Conservation (phyloP, 2,797 vertebrate genomes). For the Pseudopleuronectes americanus region DNA sequence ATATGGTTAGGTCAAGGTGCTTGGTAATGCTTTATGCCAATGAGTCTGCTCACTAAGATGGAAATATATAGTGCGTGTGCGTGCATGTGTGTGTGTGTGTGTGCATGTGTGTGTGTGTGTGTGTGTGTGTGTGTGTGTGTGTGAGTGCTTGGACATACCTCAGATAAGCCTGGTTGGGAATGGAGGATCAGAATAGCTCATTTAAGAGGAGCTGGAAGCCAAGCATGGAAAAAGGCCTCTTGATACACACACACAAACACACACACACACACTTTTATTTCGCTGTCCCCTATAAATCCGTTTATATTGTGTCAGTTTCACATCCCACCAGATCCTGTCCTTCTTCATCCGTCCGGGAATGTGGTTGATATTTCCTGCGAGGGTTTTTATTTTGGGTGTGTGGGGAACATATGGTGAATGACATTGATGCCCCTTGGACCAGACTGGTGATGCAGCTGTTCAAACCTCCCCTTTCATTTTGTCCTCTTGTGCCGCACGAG, state of each 20-base stretch:
- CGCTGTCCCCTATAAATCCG: not conserved
- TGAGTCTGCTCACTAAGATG: too few relatives aligned
- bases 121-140: conserved; percentile 28
- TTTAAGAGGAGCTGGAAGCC: conserved; percentile 75
- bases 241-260: conserved; percentile 22
- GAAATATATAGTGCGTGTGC: too few relatives aligned
- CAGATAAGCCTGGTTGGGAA: conserved; percentile 73
- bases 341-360: conserved; percentile 61
- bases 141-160: conserved; percentile 55
- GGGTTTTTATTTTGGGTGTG: conserved; percentile 78
- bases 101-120: conserved; percentile 6
- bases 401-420: conserved; percentile 76
- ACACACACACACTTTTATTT: conserved; percentile 9
- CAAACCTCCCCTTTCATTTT: conserved; percentile 59
- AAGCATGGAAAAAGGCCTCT: conserved; percentile 72
- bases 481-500: conserved; percentile 45
- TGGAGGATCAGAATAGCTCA: conserved; percentile 80
- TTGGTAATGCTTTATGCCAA: too few relatives aligned
- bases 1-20: too few relatives aligned
- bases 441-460: conserved; percentile 76
- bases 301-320: not conserved
- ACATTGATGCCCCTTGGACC: conserved; percentile 62
- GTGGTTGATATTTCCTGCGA: conserved; percentile 43
- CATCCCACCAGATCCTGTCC: conserved; percentile 17
- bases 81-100: too few relatives aligned